phyloP scores from a whole-genome alignment of 2,797 vertebrate genomes.

The Rhadinocentrus ornatus region DNA sequence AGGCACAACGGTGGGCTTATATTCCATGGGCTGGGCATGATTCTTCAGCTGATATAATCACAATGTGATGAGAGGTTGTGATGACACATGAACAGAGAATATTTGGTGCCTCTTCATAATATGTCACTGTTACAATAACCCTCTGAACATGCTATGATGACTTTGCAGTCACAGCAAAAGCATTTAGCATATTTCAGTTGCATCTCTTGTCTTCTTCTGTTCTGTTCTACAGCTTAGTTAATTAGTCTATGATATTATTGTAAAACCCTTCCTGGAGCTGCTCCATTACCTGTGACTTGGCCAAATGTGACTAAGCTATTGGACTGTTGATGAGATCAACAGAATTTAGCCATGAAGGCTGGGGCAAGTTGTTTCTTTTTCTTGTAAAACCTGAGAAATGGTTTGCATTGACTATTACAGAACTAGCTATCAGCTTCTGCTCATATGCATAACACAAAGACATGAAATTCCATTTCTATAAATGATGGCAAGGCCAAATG shows the following conservation, averaged over 20 bases:
- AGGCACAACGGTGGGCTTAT: slow-evolving; percentile 62
- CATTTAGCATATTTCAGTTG: slow-evolving; percentile 21
- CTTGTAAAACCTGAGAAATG: slow-evolving; percentile 1
- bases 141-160: slow-evolving; percentile 57
- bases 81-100: slow-evolving; percentile 71
- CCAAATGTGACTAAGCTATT: slow-evolving; percentile 14
- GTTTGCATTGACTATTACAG: slow-evolving; percentile 2
- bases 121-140: slow-evolving; percentile 70
- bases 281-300: slow-evolving; percentile 23
- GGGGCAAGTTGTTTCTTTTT: slow-evolving; percentile 19
- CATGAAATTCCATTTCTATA: not conserved
- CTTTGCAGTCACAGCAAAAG: slow-evolving; percentile 45
- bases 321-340: slow-evolving; percentile 24
- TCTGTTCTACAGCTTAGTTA: not conserved
- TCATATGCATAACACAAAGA: not conserved
- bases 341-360: slow-evolving; percentile 12
- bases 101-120: slow-evolving; percentile 72
- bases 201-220: not conserved
- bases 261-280: slow-evolving; percentile 19
- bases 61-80: slow-evolving; percentile 72
- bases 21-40: slow-evolving; percentile 63
- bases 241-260: slow-evolving; percentile 27
- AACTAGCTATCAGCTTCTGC: not conserved
- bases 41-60: slow-evolving; percentile 73
- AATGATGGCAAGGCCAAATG: not conserved